phyloP scores from a whole-genome alignment of 2,888 invertebrate species.

The Galerucella calmariensis region DNA sequence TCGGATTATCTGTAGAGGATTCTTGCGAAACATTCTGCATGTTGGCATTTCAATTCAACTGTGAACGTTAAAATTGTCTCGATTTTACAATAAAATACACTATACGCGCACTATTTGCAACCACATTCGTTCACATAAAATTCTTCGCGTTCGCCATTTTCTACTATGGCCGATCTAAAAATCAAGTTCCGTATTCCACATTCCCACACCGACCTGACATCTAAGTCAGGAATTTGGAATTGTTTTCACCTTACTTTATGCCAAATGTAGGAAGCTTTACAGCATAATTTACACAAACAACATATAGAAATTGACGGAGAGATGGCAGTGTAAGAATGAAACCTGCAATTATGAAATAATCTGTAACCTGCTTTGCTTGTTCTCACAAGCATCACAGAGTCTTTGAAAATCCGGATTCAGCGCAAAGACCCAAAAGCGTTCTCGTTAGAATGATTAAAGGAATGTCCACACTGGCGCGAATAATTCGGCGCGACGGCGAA shows the following conservation, averaged over 20 bases:
- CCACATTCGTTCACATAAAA: slow-evolving; percentile 73
- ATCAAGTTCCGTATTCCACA: slow-evolving; percentile 53
- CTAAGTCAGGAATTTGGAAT: slow-evolving; percentile 35
- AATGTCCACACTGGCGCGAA: too few relatives aligned
- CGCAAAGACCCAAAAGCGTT: too few relatives aligned
- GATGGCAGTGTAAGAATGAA: background rate
- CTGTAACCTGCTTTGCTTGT: too few relatives aligned
- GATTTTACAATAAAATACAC: slow-evolving; percentile 57
- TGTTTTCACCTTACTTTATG: background rate
- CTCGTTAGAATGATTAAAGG: too few relatives aligned
- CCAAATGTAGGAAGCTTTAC: background rate
- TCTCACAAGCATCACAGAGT: too few relatives aligned
- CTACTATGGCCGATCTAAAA: slow-evolving; percentile 74
- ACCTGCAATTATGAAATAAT: background rate
- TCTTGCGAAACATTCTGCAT: slow-evolving; percentile 92
- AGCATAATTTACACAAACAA: background rate
- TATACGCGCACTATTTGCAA: slow-evolving; percentile 59
- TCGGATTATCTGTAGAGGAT: slow-evolving; percentile 80
- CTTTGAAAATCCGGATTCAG: too few relatives aligned
- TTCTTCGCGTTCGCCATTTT: slow-evolving; percentile 75
- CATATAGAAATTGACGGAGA: background rate
- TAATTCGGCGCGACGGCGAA: too few relatives aligned
- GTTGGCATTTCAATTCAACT: slow-evolving; percentile 77
- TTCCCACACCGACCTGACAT: slow-evolving; percentile 51
- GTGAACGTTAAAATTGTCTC: slow-evolving; percentile 65